These are phyloP conservation scores for Phoxinus dragarum DNA, from an alignment of 2,797 vertebrate genomes.

Conservation along the genomic window DNA sequence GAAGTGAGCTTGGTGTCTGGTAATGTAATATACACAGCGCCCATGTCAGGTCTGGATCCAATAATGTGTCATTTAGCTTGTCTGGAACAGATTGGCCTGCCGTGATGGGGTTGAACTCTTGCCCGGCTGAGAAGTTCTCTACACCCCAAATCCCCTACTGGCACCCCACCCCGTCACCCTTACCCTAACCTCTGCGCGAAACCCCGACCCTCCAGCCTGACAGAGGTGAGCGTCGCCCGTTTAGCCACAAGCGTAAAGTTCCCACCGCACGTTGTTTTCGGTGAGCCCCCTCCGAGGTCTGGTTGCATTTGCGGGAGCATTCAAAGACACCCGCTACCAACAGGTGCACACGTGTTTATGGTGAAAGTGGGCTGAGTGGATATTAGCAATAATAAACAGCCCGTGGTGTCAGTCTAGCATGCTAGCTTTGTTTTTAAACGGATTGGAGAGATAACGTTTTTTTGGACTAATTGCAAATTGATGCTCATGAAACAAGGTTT, in stretches of 20 bases:
- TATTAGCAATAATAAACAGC: conserved; percentile 54
- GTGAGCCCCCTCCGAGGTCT: conserved; percentile 29
- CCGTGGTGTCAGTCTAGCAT: conserved; percentile 30
- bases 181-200: conserved; percentile 43
- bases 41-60: conserved; percentile 98
- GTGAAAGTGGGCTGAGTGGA: conserved; percentile 25
- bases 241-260: conserved; percentile 41
- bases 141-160: conserved; percentile 83
- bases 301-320: conserved; percentile 43
- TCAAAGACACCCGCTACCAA: conserved; percentile 55
- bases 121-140: conserved; percentile 92
- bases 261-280: conserved; percentile 20
- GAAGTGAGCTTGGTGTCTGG: conserved; percentile 93
- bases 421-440: conserved; percentile 22
- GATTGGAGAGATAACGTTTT: conserved; percentile 36
- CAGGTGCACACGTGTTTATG: conserved; percentile 61
- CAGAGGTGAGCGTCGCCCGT: conserved; percentile 39
- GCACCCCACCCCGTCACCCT: conserved; percentile 68
- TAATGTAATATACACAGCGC: conserved; percentile 89
- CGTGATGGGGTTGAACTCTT: conserved; percentile 98
- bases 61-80: conserved; percentile 98
- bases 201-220: conserved; percentile 48
- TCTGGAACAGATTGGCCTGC: conserved; percentile 98
- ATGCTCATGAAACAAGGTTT: background rate
- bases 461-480: conserved; percentile 11